Base-by-base conservation (phyloP, 1,140 invertebrate species). In the Lucilia cuprina region DNA sequence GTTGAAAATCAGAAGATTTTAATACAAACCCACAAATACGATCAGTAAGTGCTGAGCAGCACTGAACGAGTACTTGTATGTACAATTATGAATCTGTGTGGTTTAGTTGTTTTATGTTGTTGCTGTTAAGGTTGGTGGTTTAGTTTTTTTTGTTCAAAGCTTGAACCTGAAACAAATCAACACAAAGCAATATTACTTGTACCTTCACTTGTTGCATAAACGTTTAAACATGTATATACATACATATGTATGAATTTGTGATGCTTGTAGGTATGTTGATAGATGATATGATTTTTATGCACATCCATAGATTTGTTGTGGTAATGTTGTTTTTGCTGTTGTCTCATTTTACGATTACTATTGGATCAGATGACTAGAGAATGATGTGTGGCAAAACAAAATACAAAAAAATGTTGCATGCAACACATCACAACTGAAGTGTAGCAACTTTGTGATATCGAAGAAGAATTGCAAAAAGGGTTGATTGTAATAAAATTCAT, bases 401-500 rank as follows among this genome's bases (percentile, higher is more conserved):
- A n/a, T 13, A 55, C 7, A 13, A 12, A 55, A 41, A n/a, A n/a
- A n/a, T n/a, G 35, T 41, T 41, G 41, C 17, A 55, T 17, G 17
- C 50, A 55, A 55, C 50, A 13, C 50, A 55, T 17, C 50, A 55
- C 25, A 30, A 30, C 50, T 55, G 4, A 55, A 55, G 41, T 41
- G 41, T 41, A 41, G 41, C 41, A 41, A 41, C 41, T 8, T 41
- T 10, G 10, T 41, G 41, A 8, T 41, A 41, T 8, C 41, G 10
- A 41, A 41, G 10, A 41, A 41, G 7, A 41, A 41, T 10, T 8
- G 10, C 41, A 41, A 70, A 21, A 70, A 70, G 65, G 65, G 65
- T 70, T 25, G 65, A 80, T 83, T 83, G 83, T 84, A 86, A 50
- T 82, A 50, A 55, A 85, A 78, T 74, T 83, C 50, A 70, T 83